Percentiles rank a stretch among this genome's conserved stretches.
phyloP scores from a whole-genome alignment of 64 coral and sea anemone genomes.

The Catalaphyllia jardinei region DNA sequence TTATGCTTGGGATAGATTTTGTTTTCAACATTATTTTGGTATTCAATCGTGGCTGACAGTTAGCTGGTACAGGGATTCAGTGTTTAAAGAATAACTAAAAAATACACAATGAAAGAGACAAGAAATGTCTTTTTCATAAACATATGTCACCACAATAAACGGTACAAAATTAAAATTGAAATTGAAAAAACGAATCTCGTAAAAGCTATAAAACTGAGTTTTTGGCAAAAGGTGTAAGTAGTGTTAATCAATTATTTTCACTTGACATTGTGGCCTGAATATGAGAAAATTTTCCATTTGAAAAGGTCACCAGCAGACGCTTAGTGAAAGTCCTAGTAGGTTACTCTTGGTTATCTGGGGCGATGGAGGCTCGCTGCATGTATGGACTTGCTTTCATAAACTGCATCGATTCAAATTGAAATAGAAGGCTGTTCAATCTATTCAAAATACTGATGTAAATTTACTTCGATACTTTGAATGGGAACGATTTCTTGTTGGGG shows the following conservation, averaged over 20 bases:
- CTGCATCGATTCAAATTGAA: slow-evolving; percentile 1
- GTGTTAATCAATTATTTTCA: background rate
- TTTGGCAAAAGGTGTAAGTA: background rate
- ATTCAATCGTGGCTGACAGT: slow-evolving; percentile 44
- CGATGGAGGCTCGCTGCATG: background rate
- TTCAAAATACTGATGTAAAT: slow-evolving; percentile 16
- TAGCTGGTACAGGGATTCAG: slow-evolving; percentile 19
- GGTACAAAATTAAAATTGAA: slow-evolving; percentile 22
- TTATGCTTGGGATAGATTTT: slow-evolving; percentile 6
- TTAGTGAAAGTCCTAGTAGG: background rate
- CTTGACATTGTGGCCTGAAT: background rate
- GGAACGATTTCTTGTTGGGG: background rate
- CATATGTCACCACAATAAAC: slow-evolving; percentile 35
- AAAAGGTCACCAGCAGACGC: background rate
- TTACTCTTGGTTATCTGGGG: background rate
- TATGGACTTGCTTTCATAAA: background rate
- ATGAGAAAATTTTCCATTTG: background rate
- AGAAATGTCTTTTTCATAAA: slow-evolving; percentile 23
- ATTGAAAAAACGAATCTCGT: background rate
- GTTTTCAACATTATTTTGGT: slow-evolving; percentile 12
- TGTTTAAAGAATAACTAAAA: slow-evolving; percentile 39
- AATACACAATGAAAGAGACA: slow-evolving; percentile 31
- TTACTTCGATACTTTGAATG: background rate
- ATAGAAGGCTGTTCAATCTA: slow-evolving; percentile 2
- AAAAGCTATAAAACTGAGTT: background rate